phyloP scores from a whole-genome alignment of 2,797 vertebrate species.

The Harpia harpyja region DNA sequence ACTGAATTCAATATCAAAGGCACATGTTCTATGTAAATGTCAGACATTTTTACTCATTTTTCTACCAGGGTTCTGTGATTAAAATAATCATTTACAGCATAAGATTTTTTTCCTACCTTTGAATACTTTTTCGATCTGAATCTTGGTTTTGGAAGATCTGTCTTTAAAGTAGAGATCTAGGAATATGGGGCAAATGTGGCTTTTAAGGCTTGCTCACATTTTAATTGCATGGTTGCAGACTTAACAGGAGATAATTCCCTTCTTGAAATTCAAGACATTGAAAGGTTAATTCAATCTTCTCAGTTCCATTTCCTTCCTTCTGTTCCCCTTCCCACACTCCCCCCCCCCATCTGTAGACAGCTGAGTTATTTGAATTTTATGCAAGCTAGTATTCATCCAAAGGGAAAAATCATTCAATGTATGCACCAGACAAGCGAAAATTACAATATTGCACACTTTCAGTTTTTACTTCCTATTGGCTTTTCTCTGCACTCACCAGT shows the following conservation, averaged over 20 bases:
- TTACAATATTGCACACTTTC: neutral
- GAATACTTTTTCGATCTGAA: neutral
- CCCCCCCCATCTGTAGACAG: slow-evolving; percentile 48
- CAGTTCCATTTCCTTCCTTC: slow-evolving; percentile 68
- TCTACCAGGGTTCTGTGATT: slow-evolving; percentile 22
- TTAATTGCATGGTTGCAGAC: slow-evolving; percentile 27
- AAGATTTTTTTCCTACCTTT: neutral
- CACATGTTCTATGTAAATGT: neutral
- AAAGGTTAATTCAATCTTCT: slow-evolving; percentile 69
- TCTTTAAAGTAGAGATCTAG: slow-evolving; percentile 11
- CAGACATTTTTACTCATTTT: slow-evolving; percentile 25
- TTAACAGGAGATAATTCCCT: slow-evolving; percentile 36
- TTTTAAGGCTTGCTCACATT: slow-evolving; percentile 22
- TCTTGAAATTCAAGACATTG: slow-evolving; percentile 56
- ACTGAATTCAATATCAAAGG: neutral
- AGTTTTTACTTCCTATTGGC: neutral
- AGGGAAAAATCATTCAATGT: neutral
- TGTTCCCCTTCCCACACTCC: slow-evolving; percentile 61
- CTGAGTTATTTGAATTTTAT: slow-evolving; percentile 59
- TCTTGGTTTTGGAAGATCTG: neutral
- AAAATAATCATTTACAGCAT: slow-evolving; percentile 36
- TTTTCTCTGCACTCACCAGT: neutral
- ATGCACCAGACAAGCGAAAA: neutral
- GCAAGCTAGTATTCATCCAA: slow-evolving; percentile 43
- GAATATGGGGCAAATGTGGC: slow-evolving; percentile 8